These are phyloP conservation scores for Ahaetulla prasina DNA, from an alignment of 2,113 vertebrate species.

Conservation along the genomic window DNA sequence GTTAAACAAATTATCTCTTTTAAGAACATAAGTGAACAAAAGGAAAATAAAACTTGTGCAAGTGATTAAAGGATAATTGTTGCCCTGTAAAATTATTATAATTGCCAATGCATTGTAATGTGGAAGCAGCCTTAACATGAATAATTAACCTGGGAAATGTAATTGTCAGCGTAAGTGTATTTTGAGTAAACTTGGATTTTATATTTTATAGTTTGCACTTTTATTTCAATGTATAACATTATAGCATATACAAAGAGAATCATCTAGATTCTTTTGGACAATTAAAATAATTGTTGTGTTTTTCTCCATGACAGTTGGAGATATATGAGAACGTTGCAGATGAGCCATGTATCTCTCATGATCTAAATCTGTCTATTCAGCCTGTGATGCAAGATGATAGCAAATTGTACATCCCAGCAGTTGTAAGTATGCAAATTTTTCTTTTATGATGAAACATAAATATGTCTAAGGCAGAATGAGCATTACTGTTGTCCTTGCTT, in stretches of 20 bases:
- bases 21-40: background rate
- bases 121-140: background rate
- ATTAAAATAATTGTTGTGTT: conserved; percentile 35
- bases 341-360: conserved; percentile 59
- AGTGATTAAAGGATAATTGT: background rate
- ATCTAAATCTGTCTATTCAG: conserved; percentile 52
- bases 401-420: conserved; percentile 63
- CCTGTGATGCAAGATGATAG: conserved; percentile 57
- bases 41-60: background rate
- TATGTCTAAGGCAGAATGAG: background rate
- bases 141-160: background rate
- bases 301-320: conserved; percentile 78
- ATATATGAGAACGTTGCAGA: conserved; percentile 78
- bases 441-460: background rate
- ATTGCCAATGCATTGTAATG: background rate
- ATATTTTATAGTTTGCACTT: background rate
- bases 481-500: background rate
- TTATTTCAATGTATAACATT: background rate
- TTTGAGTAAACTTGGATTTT: background rate
- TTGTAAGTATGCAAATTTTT: conserved; percentile 70
- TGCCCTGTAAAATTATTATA: background rate
- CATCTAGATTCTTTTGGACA: background rate
- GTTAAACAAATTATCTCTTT: background rate
- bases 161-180: background rate
- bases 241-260: background rate